Evolutionary conservation across 2,888 invertebrate species (phyloP), one percentile per base, ranked within the genome.

Genomic region (Chorisops tibialis): DNA sequence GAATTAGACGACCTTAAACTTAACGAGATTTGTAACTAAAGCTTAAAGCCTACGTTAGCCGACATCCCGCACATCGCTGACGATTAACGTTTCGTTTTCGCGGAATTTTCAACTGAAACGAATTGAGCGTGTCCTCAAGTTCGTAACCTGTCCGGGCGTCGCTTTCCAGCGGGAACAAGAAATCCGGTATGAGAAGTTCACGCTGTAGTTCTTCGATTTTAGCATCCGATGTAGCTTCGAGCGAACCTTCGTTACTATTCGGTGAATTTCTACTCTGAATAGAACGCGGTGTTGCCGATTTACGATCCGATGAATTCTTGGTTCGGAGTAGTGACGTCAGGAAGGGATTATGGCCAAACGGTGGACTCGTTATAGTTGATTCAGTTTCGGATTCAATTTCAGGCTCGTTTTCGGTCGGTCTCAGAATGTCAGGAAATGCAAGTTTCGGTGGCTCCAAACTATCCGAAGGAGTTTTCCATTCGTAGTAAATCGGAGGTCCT

Each of bases 381-480:
- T 38, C 12, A 22, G 47, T 21, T 14, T 37, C 19, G 2, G n/a
- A 37, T 11, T 38, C 4, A 1, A 59, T 60, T n/a, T 65, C 52
- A n/a, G 19, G 41, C 48, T 66, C 59, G 1, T 63, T 67, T 61
- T 65, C 67, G 47, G 18, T 60, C 41, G 43, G 24, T 56, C 43
- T 43, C 3, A 30, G 30, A 30, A 9, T 9, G 30, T 30, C 30
- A 7, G 30, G 30, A 2, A 30, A 30, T 9, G 43, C 6, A n/a
- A 56, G 45, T 56, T 81, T 83, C 0, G 85, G 85, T 6, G 82
- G 83, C 64, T 82, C 79, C 1, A 85, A 71, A 12, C 81, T 84
- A 60, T 83, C 81, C 0, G 84, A 82, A 1, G 85, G 85, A 1
- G 83, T 81, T 72, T 85, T 84, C 85, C 85, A 85, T 71, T 85